Percentiles rank a stretch among this genome's conserved stretches.
Evolutionary conservation across 2,888 invertebrate genomes (phyloP).

Genomic region (Anticlea derivata): DNA sequence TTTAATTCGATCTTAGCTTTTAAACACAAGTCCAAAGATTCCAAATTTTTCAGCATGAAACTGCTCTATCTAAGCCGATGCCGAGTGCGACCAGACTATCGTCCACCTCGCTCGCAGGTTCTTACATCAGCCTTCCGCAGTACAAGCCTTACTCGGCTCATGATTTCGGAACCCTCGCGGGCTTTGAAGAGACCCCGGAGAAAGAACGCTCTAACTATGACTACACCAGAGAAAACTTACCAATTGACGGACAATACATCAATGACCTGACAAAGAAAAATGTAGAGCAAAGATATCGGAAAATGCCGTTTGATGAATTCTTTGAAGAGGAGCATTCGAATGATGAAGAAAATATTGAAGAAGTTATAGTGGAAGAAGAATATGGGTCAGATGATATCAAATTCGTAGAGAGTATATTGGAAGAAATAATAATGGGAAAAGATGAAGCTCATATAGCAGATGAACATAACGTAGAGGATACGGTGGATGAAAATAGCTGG

Average conservation of each 20-base stretch:
- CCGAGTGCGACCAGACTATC: conserved; percentile 34
- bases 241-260: not conserved
- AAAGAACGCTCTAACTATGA: conserved; percentile 41
- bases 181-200: conserved; percentile 39
- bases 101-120: conserved; percentile 57
- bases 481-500: not conserved
- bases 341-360: not conserved
- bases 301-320: conserved; percentile 9
- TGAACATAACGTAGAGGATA: not conserved
- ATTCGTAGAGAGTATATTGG: not conserved
- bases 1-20: too few species aligned
- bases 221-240: conserved; percentile 31
- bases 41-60: not conserved
- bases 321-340: conserved; percentile 10
- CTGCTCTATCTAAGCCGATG: not conserved
- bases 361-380: not conserved
- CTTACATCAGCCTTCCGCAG: conserved; percentile 44
- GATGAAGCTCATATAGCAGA: too few species aligned
- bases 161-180: conserved; percentile 16
- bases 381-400: not conserved
- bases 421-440: not conserved
- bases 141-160: conserved; percentile 49
- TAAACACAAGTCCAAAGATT: too few species aligned
- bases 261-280: not conserved
- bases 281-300: conserved; percentile 4